Base-by-base conservation (phyloP, 92 coral and sea anemone species). In the Epizoanthus ramosus region DNA sequence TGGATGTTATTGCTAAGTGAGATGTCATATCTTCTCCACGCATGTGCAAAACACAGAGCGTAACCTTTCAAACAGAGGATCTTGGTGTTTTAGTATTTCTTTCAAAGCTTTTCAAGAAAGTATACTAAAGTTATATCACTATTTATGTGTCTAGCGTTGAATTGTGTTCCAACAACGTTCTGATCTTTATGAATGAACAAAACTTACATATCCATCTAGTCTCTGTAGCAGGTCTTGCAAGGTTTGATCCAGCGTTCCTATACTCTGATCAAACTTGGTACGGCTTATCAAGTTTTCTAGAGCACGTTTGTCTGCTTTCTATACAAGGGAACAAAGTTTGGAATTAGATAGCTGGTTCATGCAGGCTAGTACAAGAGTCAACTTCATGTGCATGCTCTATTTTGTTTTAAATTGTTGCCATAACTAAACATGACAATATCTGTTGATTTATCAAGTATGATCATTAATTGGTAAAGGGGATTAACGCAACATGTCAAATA, bases 231-330 rank as follows among this genome's bases (percentile, higher is more conserved):
- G 80, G 47, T 90, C 93, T 79, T 94, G 97, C 13, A 97, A 68
- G 16, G 98, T 84, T 81, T 94, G 98, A 66, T 97, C 99, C 83
- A 97, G 68, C 1, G 94, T 82, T 28, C 97, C 93, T 69, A 97
- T 83, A 79, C 94, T 89, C 82, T 93, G 93, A 72, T 97, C 99
- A 87, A 97, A 97, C 90, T 97, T 97, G 41, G 85, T 84, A 63
- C 98, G 89, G 87, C 95, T 97, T 31, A 97, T 83, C 57, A 97
- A 84, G 77, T 97, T 94, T 64, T 97, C 99, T 74, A 94, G 23
- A 35, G 98, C 88, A 12, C 92, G 93, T 79, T 97, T 97, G 83
- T 97, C 99, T 3, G 95, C 99, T 97, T 94, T 97, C 99, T 97
- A 89, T 37, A 15, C 33, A 43, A 28, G 35, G 45, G 54, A 39